Conservation (phyloP, 35 echinoderm and acorn worm genomes). For the Lytechinus pictus region DNA sequence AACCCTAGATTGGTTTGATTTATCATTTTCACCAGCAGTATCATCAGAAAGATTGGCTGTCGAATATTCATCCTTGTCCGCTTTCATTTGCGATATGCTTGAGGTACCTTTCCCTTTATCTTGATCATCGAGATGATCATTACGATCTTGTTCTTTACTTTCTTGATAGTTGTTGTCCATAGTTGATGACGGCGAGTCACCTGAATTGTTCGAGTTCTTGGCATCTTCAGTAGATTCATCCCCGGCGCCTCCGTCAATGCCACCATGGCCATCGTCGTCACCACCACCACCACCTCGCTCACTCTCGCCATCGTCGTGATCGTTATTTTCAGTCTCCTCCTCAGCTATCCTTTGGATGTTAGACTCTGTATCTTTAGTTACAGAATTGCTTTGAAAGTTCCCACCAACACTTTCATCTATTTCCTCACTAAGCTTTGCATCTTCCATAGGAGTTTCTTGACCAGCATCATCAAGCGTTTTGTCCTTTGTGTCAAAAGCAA, state of each 20-base stretch:
- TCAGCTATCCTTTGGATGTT: not conserved
- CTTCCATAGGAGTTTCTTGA: not conserved
- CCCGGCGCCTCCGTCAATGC: not conserved
- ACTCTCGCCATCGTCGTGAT: not conserved
- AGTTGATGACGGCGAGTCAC: not conserved
- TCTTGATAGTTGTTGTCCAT: not conserved
- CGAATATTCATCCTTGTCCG: not conserved
- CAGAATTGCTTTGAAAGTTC: not conserved
- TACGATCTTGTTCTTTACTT: not conserved
- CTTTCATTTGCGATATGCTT: not conserved
- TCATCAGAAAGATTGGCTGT: not conserved
- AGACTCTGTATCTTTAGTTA: not conserved
- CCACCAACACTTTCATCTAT: not conserved
- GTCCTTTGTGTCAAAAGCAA: not conserved
- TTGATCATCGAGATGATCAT: not conserved
- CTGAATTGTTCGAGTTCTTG: not conserved
- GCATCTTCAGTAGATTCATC: not conserved
- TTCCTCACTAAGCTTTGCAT: not conserved
- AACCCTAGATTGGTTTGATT: not conserved
- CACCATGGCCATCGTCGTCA: not conserved
- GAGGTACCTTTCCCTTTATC: not conserved
- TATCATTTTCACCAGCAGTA: not conserved
- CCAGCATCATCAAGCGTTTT: not conserved
- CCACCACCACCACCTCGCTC: not conserved
- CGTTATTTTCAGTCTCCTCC: not conserved